Conservation (phyloP, 2,888 invertebrate genomes). For the Gymnoscelis rufifasciata region DNA sequence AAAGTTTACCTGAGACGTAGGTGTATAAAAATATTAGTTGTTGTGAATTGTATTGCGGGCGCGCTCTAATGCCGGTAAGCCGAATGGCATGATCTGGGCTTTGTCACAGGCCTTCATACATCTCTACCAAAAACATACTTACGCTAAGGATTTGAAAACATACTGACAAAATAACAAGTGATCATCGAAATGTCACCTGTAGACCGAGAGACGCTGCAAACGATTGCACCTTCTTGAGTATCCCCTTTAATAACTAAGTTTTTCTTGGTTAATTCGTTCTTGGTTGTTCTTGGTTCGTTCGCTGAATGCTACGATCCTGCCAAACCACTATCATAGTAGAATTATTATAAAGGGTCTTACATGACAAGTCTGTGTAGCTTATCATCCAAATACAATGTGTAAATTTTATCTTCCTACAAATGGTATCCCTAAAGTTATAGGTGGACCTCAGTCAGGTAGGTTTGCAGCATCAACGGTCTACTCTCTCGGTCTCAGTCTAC, state of each 20-base stretch:
- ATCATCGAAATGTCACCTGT: constrained; percentile 70
- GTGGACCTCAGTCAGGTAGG: background rate
- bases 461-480: background rate
- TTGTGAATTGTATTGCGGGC: constrained; percentile 39
- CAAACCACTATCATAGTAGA: too few species aligned
- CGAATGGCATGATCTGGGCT: constrained; percentile 65
- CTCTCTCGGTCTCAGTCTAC: background rate
- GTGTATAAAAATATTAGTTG: constrained; percentile 39
- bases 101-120: constrained; percentile 44
- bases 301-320: too few species aligned
- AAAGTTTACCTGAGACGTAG: constrained; percentile 54
- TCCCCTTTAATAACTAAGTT: background rate
- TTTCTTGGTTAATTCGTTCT: too few species aligned
- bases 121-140: constrained; percentile 22
- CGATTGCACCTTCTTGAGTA: background rate
- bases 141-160: constrained; percentile 35
- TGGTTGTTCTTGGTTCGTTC: too few species aligned
- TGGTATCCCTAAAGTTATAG: too few species aligned
- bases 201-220: constrained; percentile 24
- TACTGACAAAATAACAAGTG: constrained; percentile 37
- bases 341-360: too few species aligned
- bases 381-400: too few species aligned
- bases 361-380: too few species aligned
- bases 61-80: constrained; percentile 63
- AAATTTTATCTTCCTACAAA: too few species aligned